Base-by-base conservation (phyloP, 1,140 invertebrate genomes). In the Microplitis mediator region DNA sequence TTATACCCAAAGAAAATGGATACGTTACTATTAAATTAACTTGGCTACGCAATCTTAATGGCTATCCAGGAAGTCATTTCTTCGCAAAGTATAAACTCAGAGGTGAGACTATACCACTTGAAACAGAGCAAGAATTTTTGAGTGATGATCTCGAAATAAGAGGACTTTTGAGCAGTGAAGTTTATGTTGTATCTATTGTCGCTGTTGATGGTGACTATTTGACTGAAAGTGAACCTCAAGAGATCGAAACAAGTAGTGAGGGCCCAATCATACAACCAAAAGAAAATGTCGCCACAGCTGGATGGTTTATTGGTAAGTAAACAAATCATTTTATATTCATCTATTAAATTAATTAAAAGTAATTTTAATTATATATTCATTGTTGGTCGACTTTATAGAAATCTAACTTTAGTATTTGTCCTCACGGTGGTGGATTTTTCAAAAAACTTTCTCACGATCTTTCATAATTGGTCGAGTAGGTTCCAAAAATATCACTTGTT, bases 151-250 rank as follows among this genome's bases (percentile, higher is more conserved):
- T 94, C 50, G 89, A 93, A 66, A 88, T 98, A 13, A 89, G 90
- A 31, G 94, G 93, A 2, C 88, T 99, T 54, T 90, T 94, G 76
- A 92, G 93, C 3, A 95, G 94, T n/a, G 92, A 94, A 73, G 90
- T 91, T 4, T 96, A 99, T 82, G 94, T 98, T 77, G 92, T 99
- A 80, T 90, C 92, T 71, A 91, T 98, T 2, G 96, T 98, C 4
- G 93, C 97, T 31, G 95, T 97, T 56, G 97, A 98, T 86, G 97
- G 97, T 2, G 89, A 93, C 45, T 92, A 91, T 69, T 84, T 91
- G 60, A 91, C 90, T 6, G 90, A 92, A 77, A 96, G 95, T 79
- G 89, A 90, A 61, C 74, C 89, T 0, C 90, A 92, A 83, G 92
- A 95, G 78, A 91, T 98, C 39, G 93, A 95, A 77, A 95, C 94